Base-by-base conservation (phyloP, 92 coral and sea anemone genomes). In the Pocillopora grandis region DNA sequence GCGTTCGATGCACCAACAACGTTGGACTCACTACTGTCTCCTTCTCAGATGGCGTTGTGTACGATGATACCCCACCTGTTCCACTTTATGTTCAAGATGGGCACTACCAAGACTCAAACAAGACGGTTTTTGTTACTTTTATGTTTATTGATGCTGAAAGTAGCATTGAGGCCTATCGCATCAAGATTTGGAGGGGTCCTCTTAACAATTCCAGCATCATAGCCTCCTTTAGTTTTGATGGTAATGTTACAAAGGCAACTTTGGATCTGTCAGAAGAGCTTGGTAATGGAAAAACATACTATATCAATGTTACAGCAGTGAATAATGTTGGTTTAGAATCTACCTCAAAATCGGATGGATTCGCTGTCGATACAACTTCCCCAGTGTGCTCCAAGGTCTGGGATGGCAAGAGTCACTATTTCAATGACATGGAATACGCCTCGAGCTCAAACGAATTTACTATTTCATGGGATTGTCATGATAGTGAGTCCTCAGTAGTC, bases 131-230 rank as follows among this genome's bases (percentile, higher is more conserved):
- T n/a, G 76, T 89, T 6, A 70, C 59, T 49, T 88, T 90, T 90
- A 92, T 71, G 69, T 92, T 94, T 56, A 69, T 82, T 21, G 98
- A 94, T 84, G 89, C 92, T 1, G 95, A 94, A 73, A 94, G 98
- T 72, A 89, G 89, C 36, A 84, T 92, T 18, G 69, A 71, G 31
- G 67, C 55, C 5, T 91, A 92, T 71, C 76, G 75, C 48, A 60
- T 89, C n/a, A 83, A 77, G 58, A 65, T 92, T 6, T 75, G 79
- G 58, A 66, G 7, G 31, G 71, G 42, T 19, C 63, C 57, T 2
- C 2, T 49, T 35, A 13, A 27, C 19, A 78, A 67, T 75, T 76
- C 57, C 15, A 75, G 78, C n/a, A 33, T 58, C 12, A 36, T 67
- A 36, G 95, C 88, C 8, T 91, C 91, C 2, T 89, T 66, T 52